Base-by-base conservation (phyloP, 2,888 invertebrate genomes). In the Chaitophorus viminalis region DNA sequence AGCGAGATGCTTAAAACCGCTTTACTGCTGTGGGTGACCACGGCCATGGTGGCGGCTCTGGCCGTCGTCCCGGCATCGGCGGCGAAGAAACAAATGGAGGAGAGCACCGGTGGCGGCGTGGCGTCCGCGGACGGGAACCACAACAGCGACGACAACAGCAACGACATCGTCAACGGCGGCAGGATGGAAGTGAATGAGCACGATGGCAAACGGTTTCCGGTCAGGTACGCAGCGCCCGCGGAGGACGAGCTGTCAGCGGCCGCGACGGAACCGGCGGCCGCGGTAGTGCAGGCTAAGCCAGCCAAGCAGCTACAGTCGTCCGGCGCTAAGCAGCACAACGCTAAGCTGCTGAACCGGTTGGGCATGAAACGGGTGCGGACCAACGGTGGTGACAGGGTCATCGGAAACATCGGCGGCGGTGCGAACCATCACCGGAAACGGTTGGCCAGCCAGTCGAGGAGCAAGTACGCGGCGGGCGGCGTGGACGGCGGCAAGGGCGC, bases 371-470 rank as follows among this genome's bases (percentile, higher is more conserved):
- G 95, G 90, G 93, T 96, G 79, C 93, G 94, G 90, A 87, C 81
- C 74, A 81, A 39, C 33, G 52, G 90, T 91, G 52, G 90, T 91
- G 78, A 90, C 90, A 82, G 82, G 90, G 74, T 84, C n/a, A n/a
- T n/a, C 89, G 90, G 29, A 9, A 31, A 77, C 82, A 89, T 88
- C 72, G 70, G 39, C 33, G 70, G 84, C 89, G 89, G 21, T 21
- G 31, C 95, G 68, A 96, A 95, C 79, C 96, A 96, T 91, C 95
- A 96, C 91, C 92, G 95, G 90, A 96, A 96, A 92, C 93, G 96
- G 33, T 92, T 96, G 89, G 96, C 96, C 0, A 95, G 54, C 90
- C 91, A 83, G 90, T 90, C 88, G 85, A 90, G 78, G 83, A 89
- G 90, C 89, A 89, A 88, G 78, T 88, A 89, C 89, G 79, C 36